A percentile compares a stretch with the other conserved stretches of the same genome.
phyloP scores from a whole-genome alignment of 1,140 invertebrate species.

The Drosophila serrata region DNA sequence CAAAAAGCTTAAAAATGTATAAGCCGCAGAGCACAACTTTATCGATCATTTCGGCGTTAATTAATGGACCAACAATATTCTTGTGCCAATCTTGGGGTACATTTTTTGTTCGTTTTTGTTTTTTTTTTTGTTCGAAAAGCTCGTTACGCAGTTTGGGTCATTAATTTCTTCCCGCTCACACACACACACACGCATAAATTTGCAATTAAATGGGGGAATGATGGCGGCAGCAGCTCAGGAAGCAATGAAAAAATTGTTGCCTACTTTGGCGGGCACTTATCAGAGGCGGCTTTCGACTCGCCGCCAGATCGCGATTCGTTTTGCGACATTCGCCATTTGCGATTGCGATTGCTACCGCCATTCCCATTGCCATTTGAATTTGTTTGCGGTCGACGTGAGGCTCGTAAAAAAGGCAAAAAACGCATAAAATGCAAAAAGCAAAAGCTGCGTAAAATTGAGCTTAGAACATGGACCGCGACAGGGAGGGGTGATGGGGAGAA shows the following conservation, averaged over 20 bases:
- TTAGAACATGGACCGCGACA: background rate
- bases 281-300: slow-evolving; percentile 30
- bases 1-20: slow-evolving; percentile 8
- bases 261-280: slow-evolving; percentile 72
- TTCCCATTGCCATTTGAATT: slow-evolving; percentile 15
- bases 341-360: slow-evolving; percentile 21
- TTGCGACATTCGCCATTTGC: slow-evolving; percentile 56
- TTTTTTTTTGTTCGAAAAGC: slow-evolving; percentile 16
- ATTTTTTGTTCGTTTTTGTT: slow-evolving; percentile 1
- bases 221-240: slow-evolving; percentile 29
- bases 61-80: slow-evolving; percentile 39
- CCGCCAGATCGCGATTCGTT: slow-evolving; percentile 43
- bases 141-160: slow-evolving; percentile 41
- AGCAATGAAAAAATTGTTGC: slow-evolving; percentile 60
- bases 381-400: slow-evolving; percentile 35
- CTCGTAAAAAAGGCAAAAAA: slow-evolving; percentile 64
- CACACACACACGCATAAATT: slow-evolving; percentile 30
- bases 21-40: slow-evolving; percentile 18
- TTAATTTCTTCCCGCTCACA: slow-evolving; percentile 29
- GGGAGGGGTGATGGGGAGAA: background rate
- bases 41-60: slow-evolving; percentile 37
- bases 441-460: slow-evolving; percentile 78
- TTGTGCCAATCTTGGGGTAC: slow-evolving; percentile 2
- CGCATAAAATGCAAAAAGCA: slow-evolving; percentile 69
- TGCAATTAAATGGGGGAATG: slow-evolving; percentile 49